Evolutionary conservation across 2,888 invertebrate species (phyloP), one percentile per base, ranked within the genome.

Genomic region (Carabus problematicus): DNA sequence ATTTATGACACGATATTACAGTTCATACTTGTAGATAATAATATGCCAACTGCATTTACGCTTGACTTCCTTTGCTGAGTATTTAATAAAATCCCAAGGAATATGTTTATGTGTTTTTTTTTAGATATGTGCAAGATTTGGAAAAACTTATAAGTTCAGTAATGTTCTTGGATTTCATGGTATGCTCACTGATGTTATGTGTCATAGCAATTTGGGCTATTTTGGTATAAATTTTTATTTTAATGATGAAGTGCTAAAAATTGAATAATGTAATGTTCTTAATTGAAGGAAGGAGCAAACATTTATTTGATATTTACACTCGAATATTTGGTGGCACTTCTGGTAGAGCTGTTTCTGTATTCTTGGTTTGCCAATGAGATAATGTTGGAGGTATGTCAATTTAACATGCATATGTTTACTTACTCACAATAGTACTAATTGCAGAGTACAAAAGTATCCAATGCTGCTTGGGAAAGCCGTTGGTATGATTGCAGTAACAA

Each of bases 361-460:
- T 84, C 84, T 72, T 84, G 84, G 84, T 84, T 84, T 72, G 80
- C 82, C 72, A 84, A 83, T 72, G 79, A 81, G 72, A 82, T 84
- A 1, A 75, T 81, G 0, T 71, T 76, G 45, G 81, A 79, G 81
- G 84, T 84, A 71, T 41, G 76, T 45, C 45, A 14, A 45, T 45
- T n/a, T 3, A 45, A 45, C 14, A n/a, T 45, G 45, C 14, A 45
- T 56, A 40, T 41, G 39, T 29, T 3, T 29, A 29, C 6, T 6
- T 56, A 2, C 29, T 19, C 8, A 16, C 2, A 12, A 3, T 45
- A 45, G n/a, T 7, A 45, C 14, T 45, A 14, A 12, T 70, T 73
- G 66, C 49, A 74, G 73, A 73, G 67, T 45, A 45, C 61, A 42
- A 71, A 72, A 40, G 62, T 74, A n/a, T 8, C 68, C 11, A 43